Evolutionary conservation across 2,113 vertebrate species (phyloP).

Genomic region (Dicrurus megarhynchus): DNA sequence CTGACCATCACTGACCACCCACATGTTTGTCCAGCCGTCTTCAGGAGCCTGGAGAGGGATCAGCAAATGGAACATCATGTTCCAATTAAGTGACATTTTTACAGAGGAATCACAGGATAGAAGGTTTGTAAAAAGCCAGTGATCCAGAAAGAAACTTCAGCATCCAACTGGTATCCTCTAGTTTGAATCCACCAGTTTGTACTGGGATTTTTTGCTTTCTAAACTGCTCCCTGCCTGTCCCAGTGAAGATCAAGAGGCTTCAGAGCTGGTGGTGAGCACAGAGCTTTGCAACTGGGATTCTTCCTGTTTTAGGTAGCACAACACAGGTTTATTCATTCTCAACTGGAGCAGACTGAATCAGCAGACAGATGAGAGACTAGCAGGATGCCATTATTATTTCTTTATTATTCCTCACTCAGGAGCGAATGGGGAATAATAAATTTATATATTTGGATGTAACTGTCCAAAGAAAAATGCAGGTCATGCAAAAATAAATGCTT

Average conservation of each 20-base stretch:
- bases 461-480: neutral
- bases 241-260: neutral
- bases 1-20: neutral
- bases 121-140: neutral
- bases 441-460: neutral
- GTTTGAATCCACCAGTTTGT: neutral
- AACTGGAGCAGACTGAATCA: neutral
- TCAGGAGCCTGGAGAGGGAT: neutral
- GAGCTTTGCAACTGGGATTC: neutral
- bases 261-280: neutral
- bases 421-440: neutral
- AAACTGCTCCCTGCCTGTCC: neutral
- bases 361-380: neutral
- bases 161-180: neutral
- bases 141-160: neutral
- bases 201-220: neutral
- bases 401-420: neutral
- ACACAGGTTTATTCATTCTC: neutral
- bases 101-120: neutral
- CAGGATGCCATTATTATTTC: neutral
- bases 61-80: neutral
- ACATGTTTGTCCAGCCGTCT: neutral
- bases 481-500: neutral
- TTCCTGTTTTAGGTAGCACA: neutral
- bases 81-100: neutral